phyloP scores from a whole-genome alignment of 1,140 invertebrate genomes.

The Episyrphus balteatus region DNA sequence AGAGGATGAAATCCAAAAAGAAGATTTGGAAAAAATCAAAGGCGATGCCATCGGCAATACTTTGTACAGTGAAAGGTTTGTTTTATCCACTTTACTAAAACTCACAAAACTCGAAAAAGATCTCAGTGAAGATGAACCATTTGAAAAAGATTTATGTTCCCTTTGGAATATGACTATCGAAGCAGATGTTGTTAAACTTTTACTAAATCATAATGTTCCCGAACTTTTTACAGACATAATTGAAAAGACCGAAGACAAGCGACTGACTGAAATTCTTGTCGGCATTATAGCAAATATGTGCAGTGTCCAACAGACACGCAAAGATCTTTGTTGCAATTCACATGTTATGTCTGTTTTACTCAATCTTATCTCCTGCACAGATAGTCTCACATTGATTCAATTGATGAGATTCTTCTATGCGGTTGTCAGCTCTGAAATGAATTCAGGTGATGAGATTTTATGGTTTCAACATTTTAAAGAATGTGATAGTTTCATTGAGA shows the following conservation, averaged over 20 bases:
- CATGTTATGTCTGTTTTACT: slow-evolving; percentile 41
- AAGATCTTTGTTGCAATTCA: slow-evolving; percentile 34
- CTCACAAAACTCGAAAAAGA: slow-evolving; percentile 39
- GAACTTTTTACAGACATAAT: slow-evolving; percentile 42
- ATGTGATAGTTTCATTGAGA: slow-evolving; percentile 39
- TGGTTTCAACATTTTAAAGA: slow-evolving; percentile 43
- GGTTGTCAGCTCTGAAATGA: slow-evolving; percentile 34
- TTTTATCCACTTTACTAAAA: slow-evolving; percentile 52
- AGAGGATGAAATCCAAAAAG: slow-evolving; percentile 3
- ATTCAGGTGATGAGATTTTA: slow-evolving; percentile 32
- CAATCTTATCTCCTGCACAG: slow-evolving; percentile 44
- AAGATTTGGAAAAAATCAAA: slow-evolving; percentile 40
- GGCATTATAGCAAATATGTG: slow-evolving; percentile 65
- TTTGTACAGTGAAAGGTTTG: slow-evolving; percentile 60
- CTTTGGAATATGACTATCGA: slow-evolving; percentile 70
- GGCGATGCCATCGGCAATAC: slow-evolving; percentile 65
- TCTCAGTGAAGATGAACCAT: slow-evolving; percentile 37
- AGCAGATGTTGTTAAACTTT: slow-evolving; percentile 53
- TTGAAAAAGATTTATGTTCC: slow-evolving; percentile 58
- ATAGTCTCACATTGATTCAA: slow-evolving; percentile 53
- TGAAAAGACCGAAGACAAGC: slow-evolving; percentile 38
- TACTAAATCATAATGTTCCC: slow-evolving; percentile 51
- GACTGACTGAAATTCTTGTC: slow-evolving; percentile 58
- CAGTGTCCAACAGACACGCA: slow-evolving; percentile 40
- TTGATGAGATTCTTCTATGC: slow-evolving; percentile 51